These are phyloP conservation scores for Epizoanthus scotinus DNA, from an alignment of 92 coral and sea anemone genomes.

Conservation along the genomic window DNA sequence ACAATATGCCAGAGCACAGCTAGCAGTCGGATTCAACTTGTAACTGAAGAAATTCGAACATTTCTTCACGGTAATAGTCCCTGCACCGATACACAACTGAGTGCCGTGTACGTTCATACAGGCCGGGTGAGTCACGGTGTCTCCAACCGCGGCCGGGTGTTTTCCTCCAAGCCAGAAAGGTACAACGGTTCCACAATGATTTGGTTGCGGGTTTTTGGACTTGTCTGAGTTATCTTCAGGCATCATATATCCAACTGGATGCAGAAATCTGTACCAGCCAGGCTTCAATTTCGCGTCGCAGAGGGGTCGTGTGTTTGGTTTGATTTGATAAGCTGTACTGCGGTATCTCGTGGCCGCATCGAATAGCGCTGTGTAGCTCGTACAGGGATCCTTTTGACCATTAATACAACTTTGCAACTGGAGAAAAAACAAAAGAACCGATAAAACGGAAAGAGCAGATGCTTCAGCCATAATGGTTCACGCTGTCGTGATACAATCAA, in stretches of 20 bases:
- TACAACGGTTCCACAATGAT: neutral
- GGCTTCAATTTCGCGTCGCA: neutral
- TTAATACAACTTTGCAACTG: neutral
- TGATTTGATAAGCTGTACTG: constrained; percentile 9
- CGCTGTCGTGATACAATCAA: neutral
- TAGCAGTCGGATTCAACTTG: neutral
- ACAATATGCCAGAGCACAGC: constrained; percentile 11
- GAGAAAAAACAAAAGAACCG: neutral
- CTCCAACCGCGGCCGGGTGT: neutral
- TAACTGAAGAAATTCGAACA: constrained; percentile 7
- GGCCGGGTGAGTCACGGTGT: neutral
- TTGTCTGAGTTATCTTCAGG: constrained; percentile 15
- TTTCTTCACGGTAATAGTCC: constrained; percentile 12
- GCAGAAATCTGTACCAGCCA: constrained; percentile 30
- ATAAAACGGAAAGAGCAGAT: neutral
- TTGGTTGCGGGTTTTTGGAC: neutral
- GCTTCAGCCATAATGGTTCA: constrained; percentile 1
- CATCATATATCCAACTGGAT: constrained; percentile 15
- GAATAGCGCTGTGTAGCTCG: neutral
- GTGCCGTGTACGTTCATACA: constrained; percentile 2
- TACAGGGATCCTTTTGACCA: neutral
- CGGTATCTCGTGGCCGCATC: constrained; percentile 10
- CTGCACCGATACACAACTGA: neutral
- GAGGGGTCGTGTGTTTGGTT: neutral
- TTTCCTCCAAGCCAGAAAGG: constrained; percentile 28